Conservation (phyloP, 2,113 vertebrate species). For the Cinclus mexicanus region DNA sequence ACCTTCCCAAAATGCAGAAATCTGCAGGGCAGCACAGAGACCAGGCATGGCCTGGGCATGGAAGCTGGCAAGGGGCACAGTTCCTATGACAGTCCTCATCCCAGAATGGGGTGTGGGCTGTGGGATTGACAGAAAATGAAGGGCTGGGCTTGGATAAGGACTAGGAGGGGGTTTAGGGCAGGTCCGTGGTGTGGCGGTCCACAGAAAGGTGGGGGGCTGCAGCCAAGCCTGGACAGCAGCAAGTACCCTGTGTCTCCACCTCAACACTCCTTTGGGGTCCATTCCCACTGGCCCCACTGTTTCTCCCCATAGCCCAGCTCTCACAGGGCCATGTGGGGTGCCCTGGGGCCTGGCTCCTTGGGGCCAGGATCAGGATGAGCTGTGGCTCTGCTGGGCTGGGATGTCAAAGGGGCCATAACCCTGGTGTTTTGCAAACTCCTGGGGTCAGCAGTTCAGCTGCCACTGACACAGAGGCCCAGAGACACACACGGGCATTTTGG, state of each 20-base stretch:
- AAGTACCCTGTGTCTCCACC: neutral
- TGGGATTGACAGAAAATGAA: neutral
- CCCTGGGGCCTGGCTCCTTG: neutral
- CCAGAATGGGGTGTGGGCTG: neutral
- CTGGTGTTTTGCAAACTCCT: constrained; percentile 72
- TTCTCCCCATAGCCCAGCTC: neutral
- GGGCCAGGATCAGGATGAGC: constrained; percentile 7
- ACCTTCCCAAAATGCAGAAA: neutral
- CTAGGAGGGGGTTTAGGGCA: neutral
- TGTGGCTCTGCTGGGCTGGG: neutral
- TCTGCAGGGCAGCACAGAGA: neutral
- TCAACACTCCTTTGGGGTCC: neutral
- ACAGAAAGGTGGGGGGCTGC: neutral
- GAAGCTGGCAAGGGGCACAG: neutral
- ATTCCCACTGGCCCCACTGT: fast-evolving
- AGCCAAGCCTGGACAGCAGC: neutral
- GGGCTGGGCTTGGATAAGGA: neutral
- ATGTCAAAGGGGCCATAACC: constrained; percentile 58
- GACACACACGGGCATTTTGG: constrained; percentile 66
- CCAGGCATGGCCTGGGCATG: neutral
- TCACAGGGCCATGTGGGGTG: neutral
- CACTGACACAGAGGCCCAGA: constrained; percentile 64
- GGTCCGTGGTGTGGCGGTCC: neutral
- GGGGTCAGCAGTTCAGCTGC: constrained; percentile 73
- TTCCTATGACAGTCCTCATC: neutral